phyloP scores from a whole-genome alignment of 2,888 invertebrate genomes.

The Andrena trimmerana region DNA sequence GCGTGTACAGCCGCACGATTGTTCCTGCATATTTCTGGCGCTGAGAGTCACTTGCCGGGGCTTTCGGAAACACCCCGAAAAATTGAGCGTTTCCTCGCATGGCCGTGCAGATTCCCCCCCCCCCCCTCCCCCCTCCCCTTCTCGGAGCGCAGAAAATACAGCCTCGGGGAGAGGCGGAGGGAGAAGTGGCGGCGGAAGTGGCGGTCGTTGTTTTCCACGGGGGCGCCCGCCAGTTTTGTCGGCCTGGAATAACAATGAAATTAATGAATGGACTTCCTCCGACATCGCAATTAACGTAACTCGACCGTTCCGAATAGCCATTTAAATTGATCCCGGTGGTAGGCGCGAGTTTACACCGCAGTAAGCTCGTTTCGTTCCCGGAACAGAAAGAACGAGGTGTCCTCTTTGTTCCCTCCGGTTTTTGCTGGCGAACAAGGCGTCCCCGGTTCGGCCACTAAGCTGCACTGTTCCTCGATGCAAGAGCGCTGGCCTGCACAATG shows the following conservation, averaged over 20 bases:
- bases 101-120: constrained; percentile 18
- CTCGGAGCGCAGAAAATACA: constrained; percentile 23
- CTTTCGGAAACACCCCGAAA: background rate
- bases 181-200: constrained; percentile 49
- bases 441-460: no score
- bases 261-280: constrained; percentile 75
- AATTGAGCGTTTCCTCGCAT: constrained; percentile 25
- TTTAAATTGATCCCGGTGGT: constrained; percentile 68
- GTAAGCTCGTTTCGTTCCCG: constrained; percentile 55
- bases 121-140: no score
- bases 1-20: no score
- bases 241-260: constrained; percentile 70
- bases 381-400: constrained; percentile 32
- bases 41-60: no score
- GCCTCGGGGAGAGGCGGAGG: background rate
- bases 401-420: background rate
- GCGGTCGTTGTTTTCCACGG: constrained; percentile 63
- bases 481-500: no score
- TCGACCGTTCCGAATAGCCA: constrained; percentile 68
- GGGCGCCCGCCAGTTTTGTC: constrained; percentile 51
- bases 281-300: constrained; percentile 72
- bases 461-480: no score
- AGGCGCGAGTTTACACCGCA: constrained; percentile 40
- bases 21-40: no score
- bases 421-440: no score